These are phyloP conservation scores for Eupsilia transversa DNA, from an alignment of 2,888 invertebrate genomes.

Conservation along the genomic window DNA sequence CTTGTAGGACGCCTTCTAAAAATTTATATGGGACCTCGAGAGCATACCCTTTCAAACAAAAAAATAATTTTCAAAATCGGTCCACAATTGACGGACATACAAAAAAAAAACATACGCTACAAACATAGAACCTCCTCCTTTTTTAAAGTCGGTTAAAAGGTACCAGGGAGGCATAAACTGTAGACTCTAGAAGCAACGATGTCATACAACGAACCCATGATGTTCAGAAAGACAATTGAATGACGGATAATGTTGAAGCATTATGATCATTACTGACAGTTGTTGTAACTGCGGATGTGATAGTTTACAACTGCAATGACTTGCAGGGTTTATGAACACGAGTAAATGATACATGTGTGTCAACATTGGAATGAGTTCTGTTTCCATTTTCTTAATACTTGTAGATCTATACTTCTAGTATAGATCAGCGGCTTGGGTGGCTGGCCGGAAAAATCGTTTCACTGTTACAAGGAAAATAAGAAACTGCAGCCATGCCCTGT, in stretches of 20 bases:
- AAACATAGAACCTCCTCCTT: too few species aligned
- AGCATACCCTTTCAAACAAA: too few species aligned
- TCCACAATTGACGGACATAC: too few species aligned
- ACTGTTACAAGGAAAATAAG: background rate
- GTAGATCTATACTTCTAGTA: too few species aligned
- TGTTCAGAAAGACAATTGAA: slow-evolving; percentile 47
- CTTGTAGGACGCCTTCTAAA: too few species aligned
- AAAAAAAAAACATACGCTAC: too few species aligned
- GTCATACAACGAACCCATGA: background rate
- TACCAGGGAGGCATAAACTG: slow-evolving; percentile 27
- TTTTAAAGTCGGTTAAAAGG: too few species aligned
- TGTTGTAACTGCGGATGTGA: slow-evolving; percentile 26
- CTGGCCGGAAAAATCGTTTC: background rate
- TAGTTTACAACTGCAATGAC: slow-evolving; percentile 18
- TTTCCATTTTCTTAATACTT: too few species aligned
- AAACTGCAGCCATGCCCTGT: background rate
- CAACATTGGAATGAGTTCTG: background rate
- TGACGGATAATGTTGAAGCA: slow-evolving; percentile 39
- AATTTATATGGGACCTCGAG: too few species aligned
- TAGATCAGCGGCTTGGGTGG: too few species aligned
- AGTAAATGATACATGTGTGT: slow-evolving; percentile 34
- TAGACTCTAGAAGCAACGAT: slow-evolving; percentile 17
- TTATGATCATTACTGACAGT: slow-evolving; percentile 37
- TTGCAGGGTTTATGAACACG: slow-evolving; percentile 41
- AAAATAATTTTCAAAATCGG: too few species aligned